Conservation (phyloP, 2,888 invertebrate species). For the Platycnemis pennipes region DNA sequence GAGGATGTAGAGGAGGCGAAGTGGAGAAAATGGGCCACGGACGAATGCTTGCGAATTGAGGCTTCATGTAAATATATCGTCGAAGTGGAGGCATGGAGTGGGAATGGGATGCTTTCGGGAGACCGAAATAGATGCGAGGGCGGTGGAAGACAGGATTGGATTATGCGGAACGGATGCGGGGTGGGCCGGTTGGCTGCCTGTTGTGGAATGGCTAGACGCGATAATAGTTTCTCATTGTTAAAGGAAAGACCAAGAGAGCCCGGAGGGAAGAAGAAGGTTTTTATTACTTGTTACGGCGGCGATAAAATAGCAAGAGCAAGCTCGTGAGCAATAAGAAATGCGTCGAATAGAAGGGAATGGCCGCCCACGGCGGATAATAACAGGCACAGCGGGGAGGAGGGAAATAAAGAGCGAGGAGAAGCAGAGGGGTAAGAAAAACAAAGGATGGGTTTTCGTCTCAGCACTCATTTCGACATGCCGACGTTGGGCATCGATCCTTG, state of each 20-base stretch:
- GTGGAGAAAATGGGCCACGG: background rate
- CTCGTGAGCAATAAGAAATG: background rate
- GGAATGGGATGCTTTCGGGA: background rate
- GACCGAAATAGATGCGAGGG: background rate
- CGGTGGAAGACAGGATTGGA: background rate
- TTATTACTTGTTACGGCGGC: constrained; percentile 1
- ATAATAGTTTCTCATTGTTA: background rate
- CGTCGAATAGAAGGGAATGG: background rate
- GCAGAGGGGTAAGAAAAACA: background rate
- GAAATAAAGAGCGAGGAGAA: background rate
- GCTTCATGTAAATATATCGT: constrained; percentile 33
- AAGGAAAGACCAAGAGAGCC: background rate
- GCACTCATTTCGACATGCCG: background rate
- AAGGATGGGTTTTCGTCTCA: background rate
- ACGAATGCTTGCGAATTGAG: constrained; percentile 16
- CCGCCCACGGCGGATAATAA: background rate
- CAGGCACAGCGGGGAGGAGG: background rate
- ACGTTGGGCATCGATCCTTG: too few species aligned
- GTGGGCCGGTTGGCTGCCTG: background rate
- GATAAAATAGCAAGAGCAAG: background rate
- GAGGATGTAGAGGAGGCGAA: background rate
- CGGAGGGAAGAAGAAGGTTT: background rate
- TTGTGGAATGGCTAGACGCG: background rate
- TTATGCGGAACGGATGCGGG: background rate
- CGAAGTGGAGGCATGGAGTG: background rate